Evolutionary conservation across 1,140 invertebrate species (phyloP).

Genomic region (Tetragnatha versicolor): DNA sequence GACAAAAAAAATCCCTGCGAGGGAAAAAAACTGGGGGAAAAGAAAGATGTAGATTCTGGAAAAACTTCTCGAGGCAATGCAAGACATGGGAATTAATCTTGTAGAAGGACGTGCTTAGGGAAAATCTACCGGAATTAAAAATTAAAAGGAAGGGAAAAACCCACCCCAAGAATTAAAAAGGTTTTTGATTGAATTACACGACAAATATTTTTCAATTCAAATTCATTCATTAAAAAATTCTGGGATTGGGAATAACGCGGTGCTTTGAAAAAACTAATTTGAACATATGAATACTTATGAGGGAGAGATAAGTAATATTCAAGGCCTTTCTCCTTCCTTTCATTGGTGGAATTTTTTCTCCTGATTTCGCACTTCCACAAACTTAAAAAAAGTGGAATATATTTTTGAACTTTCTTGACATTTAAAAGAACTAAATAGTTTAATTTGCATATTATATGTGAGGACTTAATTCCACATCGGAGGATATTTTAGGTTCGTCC

Average conservation of each 20-base stretch:
- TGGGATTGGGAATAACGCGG: neutral
- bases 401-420: conserved; percentile 29
- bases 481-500: too few relatives aligned
- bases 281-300: conserved; percentile 30
- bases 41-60: conserved; percentile 22
- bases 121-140: conserved; percentile 41
- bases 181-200: conserved; percentile 51
- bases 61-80: conserved; percentile 24
- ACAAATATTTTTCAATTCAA: conserved; percentile 51
- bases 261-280: neutral
- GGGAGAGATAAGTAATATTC: conserved; percentile 6
- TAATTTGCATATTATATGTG: conserved; percentile 33
- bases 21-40: neutral
- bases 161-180: conserved; percentile 12
- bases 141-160: conserved; percentile 8
- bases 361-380: conserved; percentile 10
- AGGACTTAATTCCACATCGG: too few relatives aligned
- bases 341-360: neutral
- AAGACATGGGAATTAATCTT: conserved; percentile 30
- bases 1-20: neutral
- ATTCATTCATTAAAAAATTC: conserved; percentile 35
- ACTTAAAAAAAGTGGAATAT: conserved; percentile 22
- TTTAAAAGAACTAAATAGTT: conserved; percentile 18
- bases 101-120: conserved; percentile 15
- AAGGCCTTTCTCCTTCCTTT: neutral